phyloP scores from a whole-genome alignment of 2,888 invertebrate species.

The Aphidoletes aphidimyza region DNA sequence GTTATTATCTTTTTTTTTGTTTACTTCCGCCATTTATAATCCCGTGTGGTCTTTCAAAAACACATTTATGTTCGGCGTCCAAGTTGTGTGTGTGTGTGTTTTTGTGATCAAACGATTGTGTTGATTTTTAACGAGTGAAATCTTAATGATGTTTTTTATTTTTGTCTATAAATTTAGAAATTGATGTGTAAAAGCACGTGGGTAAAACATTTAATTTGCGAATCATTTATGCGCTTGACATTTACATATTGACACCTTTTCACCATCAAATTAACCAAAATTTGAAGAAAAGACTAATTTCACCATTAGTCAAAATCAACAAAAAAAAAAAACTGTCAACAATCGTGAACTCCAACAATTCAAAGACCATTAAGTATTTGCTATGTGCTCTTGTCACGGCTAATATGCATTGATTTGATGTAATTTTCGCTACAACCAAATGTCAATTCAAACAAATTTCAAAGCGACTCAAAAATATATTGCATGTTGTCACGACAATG shows the following conservation, averaged over 20 bases:
- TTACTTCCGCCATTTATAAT: constrained; percentile 43
- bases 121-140: not conserved
- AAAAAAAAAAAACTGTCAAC: not conserved
- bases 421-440: not conserved
- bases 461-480: not conserved
- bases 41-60: not conserved
- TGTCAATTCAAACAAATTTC: not conserved
- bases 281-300: too few species aligned
- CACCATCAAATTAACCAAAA: too few species aligned
- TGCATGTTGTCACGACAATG: constrained; percentile 51
- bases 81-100: too few species aligned
- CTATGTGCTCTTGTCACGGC: not conserved
- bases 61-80: constrained; percentile 24
- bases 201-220: too few species aligned
- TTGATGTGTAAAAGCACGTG: not conserved
- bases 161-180: not conserved
- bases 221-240: too few species aligned
- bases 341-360: not conserved
- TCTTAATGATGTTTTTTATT: not conserved
- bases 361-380: not conserved
- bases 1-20: constrained; percentile 7
- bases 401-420: constrained; percentile 34
- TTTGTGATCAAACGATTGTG: not conserved
- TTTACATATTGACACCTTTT: not conserved
- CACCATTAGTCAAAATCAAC: too few species aligned